phyloP scores from a whole-genome alignment of 2,888 invertebrate genomes.

The Drosophila cognata region DNA sequence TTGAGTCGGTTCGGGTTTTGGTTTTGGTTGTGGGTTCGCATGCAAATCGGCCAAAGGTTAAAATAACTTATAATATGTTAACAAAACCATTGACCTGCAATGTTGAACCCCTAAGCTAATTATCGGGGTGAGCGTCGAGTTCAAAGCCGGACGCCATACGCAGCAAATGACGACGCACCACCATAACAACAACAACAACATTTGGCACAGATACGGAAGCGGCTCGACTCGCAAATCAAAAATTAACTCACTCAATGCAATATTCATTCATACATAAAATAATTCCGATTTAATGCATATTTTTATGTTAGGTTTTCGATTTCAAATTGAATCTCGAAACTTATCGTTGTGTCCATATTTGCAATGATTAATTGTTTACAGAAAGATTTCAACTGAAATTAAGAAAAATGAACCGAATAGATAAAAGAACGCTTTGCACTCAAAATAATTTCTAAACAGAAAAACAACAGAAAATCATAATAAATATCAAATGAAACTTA shows the following conservation, averaged over 20 bases:
- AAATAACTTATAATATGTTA: conserved; percentile 80
- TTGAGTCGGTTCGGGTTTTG: conserved; percentile 15
- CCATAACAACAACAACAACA: conserved; percentile 25
- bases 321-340: not conserved
- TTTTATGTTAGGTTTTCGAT: not conserved
- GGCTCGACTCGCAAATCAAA: conserved; percentile 3
- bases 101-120: conserved; percentile 82
- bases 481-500: not conserved
- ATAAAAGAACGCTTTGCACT: not conserved
- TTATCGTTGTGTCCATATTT: not conserved
- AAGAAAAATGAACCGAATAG: not conserved
- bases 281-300: not conserved
- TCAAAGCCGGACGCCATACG: conserved; percentile 36
- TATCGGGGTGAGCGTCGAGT: conserved; percentile 67
- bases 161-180: conserved; percentile 22
- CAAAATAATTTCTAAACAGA: not conserved
- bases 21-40: conserved; percentile 36
- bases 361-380: not conserved
- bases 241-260: not conserved
- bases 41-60: conserved; percentile 80
- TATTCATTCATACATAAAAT: not conserved
- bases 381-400: not conserved
- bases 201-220: conserved; percentile 27
- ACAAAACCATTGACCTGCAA: conserved; percentile 80
- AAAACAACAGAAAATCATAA: not conserved